These are phyloP conservation scores for Lingula anatina DNA, from an alignment of 2,888 invertebrate genomes.

Conservation along the genomic window DNA sequence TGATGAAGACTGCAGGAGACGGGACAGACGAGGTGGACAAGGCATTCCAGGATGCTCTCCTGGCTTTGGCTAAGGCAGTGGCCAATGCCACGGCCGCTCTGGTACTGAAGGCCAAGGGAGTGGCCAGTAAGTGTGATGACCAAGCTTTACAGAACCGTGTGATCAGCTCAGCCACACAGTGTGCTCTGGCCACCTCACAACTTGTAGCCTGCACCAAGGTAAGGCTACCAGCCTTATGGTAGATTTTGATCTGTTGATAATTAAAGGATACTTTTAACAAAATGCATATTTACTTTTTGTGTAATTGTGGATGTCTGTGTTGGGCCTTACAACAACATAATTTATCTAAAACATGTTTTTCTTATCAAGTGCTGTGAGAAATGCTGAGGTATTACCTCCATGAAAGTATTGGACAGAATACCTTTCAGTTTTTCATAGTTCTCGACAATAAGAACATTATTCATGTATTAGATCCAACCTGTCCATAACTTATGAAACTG, in stretches of 20 bases:
- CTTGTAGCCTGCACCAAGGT: slow-evolving; percentile 94
- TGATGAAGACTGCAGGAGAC: slow-evolving; percentile 67
- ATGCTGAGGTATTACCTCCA: no score
- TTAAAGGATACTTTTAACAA: no score
- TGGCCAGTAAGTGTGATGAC: slow-evolving; percentile 79
- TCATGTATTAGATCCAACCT: no score
- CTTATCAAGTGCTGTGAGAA: no score
- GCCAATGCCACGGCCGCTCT: slow-evolving; percentile 96
- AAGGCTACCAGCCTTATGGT: slow-evolving; percentile 13
- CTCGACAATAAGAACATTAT: no score
- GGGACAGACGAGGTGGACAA: slow-evolving; percentile 65
- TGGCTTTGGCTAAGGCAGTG: slow-evolving; percentile 92
- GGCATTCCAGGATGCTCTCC: slow-evolving; percentile 69
- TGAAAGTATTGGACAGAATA: no score
- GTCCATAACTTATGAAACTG: no score
- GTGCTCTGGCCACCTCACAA: slow-evolving; percentile 95
- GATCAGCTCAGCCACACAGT: slow-evolving; percentile 93
- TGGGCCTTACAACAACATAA: no score
- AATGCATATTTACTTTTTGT: not conserved
- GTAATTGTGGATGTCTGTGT: no score
- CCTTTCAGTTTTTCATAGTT: no score
- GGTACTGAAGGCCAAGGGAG: slow-evolving; percentile 92
- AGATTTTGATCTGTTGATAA: not conserved
- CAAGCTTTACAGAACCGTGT: slow-evolving; percentile 77
- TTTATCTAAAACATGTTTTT: no score